phyloP scores from a whole-genome alignment of 1,140 invertebrate genomes.

The Pseudomyrmex pallidus region DNA sequence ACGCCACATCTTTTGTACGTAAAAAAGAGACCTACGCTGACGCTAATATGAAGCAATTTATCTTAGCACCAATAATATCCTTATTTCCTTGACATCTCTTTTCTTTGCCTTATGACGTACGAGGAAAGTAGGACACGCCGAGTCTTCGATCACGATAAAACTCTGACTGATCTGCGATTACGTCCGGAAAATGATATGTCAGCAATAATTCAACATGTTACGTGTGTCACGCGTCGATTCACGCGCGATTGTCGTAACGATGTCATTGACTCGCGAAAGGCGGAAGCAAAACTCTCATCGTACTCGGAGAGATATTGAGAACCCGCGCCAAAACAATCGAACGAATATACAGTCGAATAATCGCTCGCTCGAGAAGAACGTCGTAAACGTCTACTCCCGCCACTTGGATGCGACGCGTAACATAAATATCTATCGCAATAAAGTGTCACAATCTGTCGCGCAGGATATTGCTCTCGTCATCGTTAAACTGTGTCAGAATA shows the following conservation, averaged over 20 bases:
- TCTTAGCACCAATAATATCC: not conserved
- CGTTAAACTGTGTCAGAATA: constrained; percentile 5
- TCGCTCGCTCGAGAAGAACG: too few species aligned
- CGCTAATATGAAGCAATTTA: not conserved
- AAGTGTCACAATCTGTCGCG: constrained; percentile 16
- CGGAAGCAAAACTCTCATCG: too few species aligned
- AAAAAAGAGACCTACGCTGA: not conserved
- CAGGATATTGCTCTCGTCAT: constrained; percentile 11
- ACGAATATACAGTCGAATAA: too few species aligned
- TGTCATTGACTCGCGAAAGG: too few species aligned
- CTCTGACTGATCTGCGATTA: constrained; percentile 7
- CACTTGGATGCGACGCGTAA: not conserved
- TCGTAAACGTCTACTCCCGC: too few species aligned
- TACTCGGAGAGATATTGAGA: too few species aligned
- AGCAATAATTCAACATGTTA: not conserved
- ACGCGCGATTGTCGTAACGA: not conserved
- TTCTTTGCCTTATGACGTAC: not conserved
- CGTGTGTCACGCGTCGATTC: constrained; percentile 2
- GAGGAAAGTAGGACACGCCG: not conserved
- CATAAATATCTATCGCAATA: constrained; percentile 14
- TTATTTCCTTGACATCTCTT: not conserved
- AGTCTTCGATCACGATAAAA: constrained; percentile 8
- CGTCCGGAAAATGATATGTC: not conserved
- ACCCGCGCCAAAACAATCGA: not conserved
- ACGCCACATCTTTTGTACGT: not conserved